A percentile compares a stretch with the other conserved stretches of the same genome.
phyloP scores from a whole-genome alignment of 1,140 invertebrate species.

The Lutraria rhynchaena region DNA sequence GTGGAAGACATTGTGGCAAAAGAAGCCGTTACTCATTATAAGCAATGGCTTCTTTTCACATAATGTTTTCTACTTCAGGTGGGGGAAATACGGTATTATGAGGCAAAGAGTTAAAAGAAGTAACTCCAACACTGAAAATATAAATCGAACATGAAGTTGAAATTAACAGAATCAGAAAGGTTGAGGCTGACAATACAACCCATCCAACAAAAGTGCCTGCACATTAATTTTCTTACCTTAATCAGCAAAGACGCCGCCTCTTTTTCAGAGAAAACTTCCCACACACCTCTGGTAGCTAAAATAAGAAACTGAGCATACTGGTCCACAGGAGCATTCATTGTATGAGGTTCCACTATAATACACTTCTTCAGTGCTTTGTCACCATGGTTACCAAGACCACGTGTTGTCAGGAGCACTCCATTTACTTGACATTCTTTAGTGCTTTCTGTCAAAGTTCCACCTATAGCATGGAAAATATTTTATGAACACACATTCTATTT shows the following conservation, averaged over 20 bases:
- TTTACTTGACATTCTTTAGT: slow-evolving; percentile 75
- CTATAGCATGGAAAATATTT: slow-evolving; percentile 66
- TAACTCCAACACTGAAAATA: no score
- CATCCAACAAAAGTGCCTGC: no score
- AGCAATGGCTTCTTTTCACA: no score
- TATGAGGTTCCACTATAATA: slow-evolving; percentile 75
- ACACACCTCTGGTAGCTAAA: slow-evolving; percentile 78
- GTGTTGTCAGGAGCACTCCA: slow-evolving; percentile 77
- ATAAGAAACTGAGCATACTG: slow-evolving; percentile 80
- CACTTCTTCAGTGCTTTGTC: slow-evolving; percentile 77
- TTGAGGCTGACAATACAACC: no score
- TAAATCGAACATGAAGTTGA: no score
- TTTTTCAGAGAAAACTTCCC: slow-evolving; percentile 78
- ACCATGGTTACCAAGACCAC: slow-evolving; percentile 82
- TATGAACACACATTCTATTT: no score
- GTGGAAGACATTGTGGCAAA: no score
- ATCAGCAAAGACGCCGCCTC: slow-evolving; percentile 77
- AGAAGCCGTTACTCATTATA: no score
- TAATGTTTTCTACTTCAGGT: no score
- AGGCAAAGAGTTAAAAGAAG: no score
- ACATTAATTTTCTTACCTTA: slow-evolving; percentile 68
- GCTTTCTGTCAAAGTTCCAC: slow-evolving; percentile 77
- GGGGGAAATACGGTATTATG: no score
- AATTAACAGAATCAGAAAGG: no score
- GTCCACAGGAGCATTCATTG: slow-evolving; percentile 73